Conservation (phyloP, 2,797 vertebrate species). For the Acropternis orthonyx region DNA sequence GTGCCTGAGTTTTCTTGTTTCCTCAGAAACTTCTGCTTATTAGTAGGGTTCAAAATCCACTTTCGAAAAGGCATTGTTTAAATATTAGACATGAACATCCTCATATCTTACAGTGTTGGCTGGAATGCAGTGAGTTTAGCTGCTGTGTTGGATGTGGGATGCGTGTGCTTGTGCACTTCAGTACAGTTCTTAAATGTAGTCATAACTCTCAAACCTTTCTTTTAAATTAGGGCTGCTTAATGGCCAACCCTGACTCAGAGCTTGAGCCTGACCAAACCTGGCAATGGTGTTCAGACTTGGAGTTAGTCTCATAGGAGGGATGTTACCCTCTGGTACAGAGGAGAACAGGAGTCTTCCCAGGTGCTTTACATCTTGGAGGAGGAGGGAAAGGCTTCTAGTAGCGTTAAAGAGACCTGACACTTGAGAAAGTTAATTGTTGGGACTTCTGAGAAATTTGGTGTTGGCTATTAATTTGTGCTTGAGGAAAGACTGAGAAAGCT, state of each 20-base stretch:
- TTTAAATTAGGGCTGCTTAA: neutral
- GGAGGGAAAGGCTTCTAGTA: neutral
- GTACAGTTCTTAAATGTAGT: neutral
- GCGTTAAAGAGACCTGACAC: neutral
- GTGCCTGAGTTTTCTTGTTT: neutral
- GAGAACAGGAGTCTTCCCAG: neutral
- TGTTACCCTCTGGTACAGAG: neutral
- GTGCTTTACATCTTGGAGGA: neutral
- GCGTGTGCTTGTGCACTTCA: accelerated
- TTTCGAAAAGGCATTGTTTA: neutral
- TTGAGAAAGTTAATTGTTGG: neutral
- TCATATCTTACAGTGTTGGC: neutral
- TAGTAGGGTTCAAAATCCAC: neutral
- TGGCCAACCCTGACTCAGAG: neutral
- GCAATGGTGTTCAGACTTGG: neutral
- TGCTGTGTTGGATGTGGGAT: neutral
- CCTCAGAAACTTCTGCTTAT: neutral
- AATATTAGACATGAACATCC: neutral
- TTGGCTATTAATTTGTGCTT: neutral
- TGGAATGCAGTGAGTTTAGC: neutral
- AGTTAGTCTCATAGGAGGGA: neutral
- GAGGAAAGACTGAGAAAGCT: neutral
- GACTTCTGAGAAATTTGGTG: neutral
- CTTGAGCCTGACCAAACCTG: neutral
- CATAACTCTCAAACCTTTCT: neutral